Base-by-base conservation (phyloP, 2,113 vertebrate genomes). In the Mugil cephalus region DNA sequence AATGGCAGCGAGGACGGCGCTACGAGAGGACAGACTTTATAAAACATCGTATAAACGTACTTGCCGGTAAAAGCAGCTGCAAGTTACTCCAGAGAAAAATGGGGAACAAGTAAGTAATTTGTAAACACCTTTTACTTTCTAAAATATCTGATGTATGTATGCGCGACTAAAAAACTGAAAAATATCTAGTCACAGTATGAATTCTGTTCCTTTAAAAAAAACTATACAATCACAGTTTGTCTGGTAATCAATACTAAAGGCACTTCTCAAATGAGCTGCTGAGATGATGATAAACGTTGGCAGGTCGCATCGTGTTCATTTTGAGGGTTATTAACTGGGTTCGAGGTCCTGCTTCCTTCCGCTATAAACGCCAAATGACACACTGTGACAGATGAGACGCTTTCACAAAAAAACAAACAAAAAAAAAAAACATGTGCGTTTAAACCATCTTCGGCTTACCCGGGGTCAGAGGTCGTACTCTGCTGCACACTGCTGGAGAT, bases 401-500 rank as follows among this genome's bases (percentile, higher is more conserved):
- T 14, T 61, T 40, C 43, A 15, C 40, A 30, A 34, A 48, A 17
- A 66, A 40, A 6, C 7, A 24, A 8, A 19, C 0, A 3, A n/a
- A 48, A 60, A 17, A 58, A 2, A 43, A 4, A 17, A 12, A 50
- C 21, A 39, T 4, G 10, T 3, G 0, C 1, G 13, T 50, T 39
- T 34, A 45, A 58, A 65, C 30, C 7, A 34, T 66, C 55, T 39
- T 62, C 58, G 55, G 35, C 56, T 74, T 9, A 15, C 56, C 51
- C 19, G 13, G 34, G 48, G 46, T 93, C 84, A 94, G 69, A 94
- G 76, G 81, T 95, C 93, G 60, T 92, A 92, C 70, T 95, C 94
- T 21, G 91, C 88, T 15, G 93, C 92, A 76, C 94, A 94, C 83
- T 94, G 91, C 67, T 91, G 89, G 36, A 95, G 93, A 71, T 93